Evolutionary conservation across 2,113 vertebrate species (phyloP), one percentile per base, ranked within the genome.

Genomic region (Mystacornis crossleyi): DNA sequence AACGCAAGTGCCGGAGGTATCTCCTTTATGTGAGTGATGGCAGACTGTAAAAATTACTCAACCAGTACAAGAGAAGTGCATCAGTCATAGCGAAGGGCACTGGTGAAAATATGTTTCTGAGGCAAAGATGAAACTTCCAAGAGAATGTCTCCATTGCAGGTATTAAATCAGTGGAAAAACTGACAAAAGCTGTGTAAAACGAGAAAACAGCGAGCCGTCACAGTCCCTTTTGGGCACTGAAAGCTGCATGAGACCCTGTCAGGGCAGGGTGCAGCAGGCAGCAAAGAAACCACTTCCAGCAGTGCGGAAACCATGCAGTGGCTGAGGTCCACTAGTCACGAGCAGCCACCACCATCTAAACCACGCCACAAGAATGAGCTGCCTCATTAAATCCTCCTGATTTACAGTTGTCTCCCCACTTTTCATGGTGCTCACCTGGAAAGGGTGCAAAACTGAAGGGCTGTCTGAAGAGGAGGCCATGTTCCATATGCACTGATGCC

Each of bases 141-240:
- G 90, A 0, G 0, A 86, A 90, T 16, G 40, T 88, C 92, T 90
- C 93, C 82, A 88, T 94, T 60, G 28, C 55, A 96, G 90, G 82
- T 86, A 95, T 74, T 93, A 80, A 96, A 91, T 71, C 85, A 90
- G 90, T 83, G 92, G 95, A 90, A 96, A 95, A 90, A 82, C 55
- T 88, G 90, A 92, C 74, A 88, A 54, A 93, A 93, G 60, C 67
- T 34, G 71, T 38, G 47, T 62, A 81, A 91, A 93, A 92, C 1
- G 26, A 94, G 84, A 70, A 87, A 90, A 58, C 74, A 82, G 81
- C 0, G 1, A 94, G 78, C n/a, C 0, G 3, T 36, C 74, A 86
- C 43, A 57, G 79, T 54, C 62, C 28, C 24, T 91, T 81, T 86
- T n/a, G 74, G 85, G 87, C 90, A 65, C 45, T 38, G 62, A 36